Conservation (phyloP, 2,797 vertebrate genomes). For the Myotis planiceps region DNA sequence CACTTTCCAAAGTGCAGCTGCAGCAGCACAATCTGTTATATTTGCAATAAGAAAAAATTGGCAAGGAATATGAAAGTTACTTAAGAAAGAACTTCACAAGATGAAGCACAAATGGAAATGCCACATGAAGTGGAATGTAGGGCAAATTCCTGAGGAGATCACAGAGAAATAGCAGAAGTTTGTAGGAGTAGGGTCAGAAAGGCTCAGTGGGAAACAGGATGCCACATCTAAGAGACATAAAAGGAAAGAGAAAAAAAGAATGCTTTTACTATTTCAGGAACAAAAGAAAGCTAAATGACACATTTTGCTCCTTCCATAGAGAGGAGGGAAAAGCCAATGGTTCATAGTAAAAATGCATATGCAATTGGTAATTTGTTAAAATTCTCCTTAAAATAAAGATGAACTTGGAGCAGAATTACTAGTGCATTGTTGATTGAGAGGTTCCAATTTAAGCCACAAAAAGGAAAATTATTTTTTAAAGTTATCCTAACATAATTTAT, state of each 20-base stretch:
- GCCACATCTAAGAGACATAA: constrained; percentile 73
- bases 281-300: constrained; percentile 73
- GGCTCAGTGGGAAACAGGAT: constrained; percentile 76
- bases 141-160: constrained; percentile 77
- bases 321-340: background rate
- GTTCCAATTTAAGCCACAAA: background rate
- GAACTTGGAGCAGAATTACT: background rate
- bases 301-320: constrained; percentile 53
- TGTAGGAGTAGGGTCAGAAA: constrained; percentile 74
- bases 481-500: background rate
- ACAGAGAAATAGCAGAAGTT: constrained; percentile 73
- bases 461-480: background rate
- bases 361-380: constrained; percentile 20
- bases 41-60: constrained; percentile 66
- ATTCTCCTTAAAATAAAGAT: constrained; percentile 33
- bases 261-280: constrained; percentile 80
- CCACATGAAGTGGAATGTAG: constrained; percentile 70
- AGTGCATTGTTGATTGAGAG: background rate
- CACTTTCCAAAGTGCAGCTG: constrained; percentile 23
- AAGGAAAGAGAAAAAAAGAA: constrained; percentile 65
- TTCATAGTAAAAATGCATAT: constrained; percentile 56
- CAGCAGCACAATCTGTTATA: constrained; percentile 55
- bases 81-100: constrained; percentile 76
- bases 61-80: constrained; percentile 60
- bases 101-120: constrained; percentile 69